Evolutionary conservation across 2,888 invertebrate genomes (phyloP), one percentile per base, ranked within the genome.

Genomic region (Synanthedon tipuliformis): DNA sequence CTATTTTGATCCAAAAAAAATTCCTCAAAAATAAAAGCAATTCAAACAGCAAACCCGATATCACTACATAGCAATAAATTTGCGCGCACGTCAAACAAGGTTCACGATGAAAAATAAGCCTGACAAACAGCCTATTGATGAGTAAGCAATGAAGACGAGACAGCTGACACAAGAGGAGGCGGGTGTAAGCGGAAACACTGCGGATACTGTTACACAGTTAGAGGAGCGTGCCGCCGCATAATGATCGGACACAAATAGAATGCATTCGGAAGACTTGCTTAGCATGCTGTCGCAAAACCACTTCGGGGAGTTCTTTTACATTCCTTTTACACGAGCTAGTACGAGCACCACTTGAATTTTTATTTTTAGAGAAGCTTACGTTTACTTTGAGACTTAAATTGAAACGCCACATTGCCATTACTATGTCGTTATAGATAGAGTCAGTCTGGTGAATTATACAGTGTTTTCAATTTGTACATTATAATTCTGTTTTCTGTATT

Each of bases 201-300:
- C 63, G 73, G 77, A 75, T 82, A 81, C 81, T 77, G 82, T 80
- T 81, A 80, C 80, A 81, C 78, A 81, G 81, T 79, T 73, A 75
- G 66, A 80, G 76, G 74, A 76, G 83, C 82, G 83, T 84, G 85
- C 70, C 65, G 69, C 65, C 68, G 85, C 85, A 86, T 86, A 86
- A 85, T 82, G 78, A 84, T 84, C 69, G 73, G 70, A 75, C 77
- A 69, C 73, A 79, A 81, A 84, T 82, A 84, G 81, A 80, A 72
- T 23, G 74, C 78, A 73, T 77, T 72, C 71, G 73, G 74, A 68
- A 68, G 66, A 59, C 56, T 23, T 49, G 18, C 49, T 49, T 49
- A 49, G 49, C 76, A 73, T 73, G 73, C 73, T 78, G 78, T 79
- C 75, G 81, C 79, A 69, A 81, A 81, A 73, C 74, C 73, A 75